Evolutionary conservation across 2,113 vertebrate species (phyloP).

Genomic region (Abramis brama): DNA sequence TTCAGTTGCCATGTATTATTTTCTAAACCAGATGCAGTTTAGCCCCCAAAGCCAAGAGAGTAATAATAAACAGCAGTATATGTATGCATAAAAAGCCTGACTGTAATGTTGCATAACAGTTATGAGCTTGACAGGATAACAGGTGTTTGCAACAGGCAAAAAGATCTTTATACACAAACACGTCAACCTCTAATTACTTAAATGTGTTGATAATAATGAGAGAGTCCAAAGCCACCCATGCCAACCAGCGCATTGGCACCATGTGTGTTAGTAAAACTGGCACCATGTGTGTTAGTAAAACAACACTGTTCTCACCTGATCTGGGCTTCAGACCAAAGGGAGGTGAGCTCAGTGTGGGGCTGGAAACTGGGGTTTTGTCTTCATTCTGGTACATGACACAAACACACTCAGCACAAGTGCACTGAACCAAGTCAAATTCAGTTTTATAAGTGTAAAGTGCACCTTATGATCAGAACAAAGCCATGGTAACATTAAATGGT

Average conservation of each 20-base stretch:
- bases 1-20: not conserved
- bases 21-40: conserved; percentile 11
- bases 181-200: not conserved
- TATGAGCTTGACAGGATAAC: not conserved
- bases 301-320: conserved; percentile 81
- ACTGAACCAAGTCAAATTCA: not conserved
- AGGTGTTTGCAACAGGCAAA: not conserved
- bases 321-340: conserved; percentile 92
- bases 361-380: conserved; percentile 71
- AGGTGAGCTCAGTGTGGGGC: conserved; percentile 71
- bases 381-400: conserved; percentile 71
- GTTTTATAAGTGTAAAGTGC: not conserved
- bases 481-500: not conserved
- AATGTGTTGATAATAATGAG: not conserved
- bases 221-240: not conserved
- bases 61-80: not conserved
- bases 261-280: not conserved
- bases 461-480: not conserved
- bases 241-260: not conserved
- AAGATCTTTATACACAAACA: not conserved
- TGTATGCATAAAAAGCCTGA: conserved; percentile 2
- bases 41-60: not conserved
- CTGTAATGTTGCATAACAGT: not conserved
- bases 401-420: conserved; percentile 3
- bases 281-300: not conserved